phyloP scores from a whole-genome alignment of 2,113 vertebrate genomes.

The Uria aalge region DNA sequence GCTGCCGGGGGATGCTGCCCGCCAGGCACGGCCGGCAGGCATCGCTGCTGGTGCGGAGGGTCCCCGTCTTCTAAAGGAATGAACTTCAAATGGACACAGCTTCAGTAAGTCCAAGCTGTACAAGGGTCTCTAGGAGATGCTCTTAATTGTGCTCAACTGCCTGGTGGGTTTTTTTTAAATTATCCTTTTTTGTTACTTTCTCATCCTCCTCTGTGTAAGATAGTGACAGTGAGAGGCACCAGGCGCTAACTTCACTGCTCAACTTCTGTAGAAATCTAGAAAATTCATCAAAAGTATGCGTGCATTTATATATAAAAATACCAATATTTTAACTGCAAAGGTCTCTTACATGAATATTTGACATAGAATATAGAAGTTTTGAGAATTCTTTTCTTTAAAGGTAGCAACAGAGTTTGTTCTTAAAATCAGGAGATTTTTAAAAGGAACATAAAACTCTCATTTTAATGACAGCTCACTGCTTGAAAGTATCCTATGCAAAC shows the following conservation, averaged over 20 bases:
- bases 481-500: not conserved
- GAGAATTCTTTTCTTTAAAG: not conserved
- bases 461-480: not conserved
- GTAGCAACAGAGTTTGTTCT: not conserved
- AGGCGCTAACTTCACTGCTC: not conserved
- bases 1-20: not conserved
- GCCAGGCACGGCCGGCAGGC: accelerated
- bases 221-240: not conserved
- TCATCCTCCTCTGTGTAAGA: not conserved
- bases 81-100: not conserved
- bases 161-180: not conserved
- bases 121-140: not conserved
- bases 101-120: not conserved
- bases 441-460: not conserved
- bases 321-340: not conserved
- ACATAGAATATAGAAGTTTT: not conserved
- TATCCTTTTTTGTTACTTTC: not conserved
- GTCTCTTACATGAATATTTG: not conserved
- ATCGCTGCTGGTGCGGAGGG: accelerated
- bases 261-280: not conserved
- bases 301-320: not conserved
- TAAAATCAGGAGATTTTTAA: not conserved
- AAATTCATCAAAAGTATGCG: not conserved
- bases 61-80: not conserved
- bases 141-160: not conserved